These are phyloP conservation scores for Thaumetopoea pityocampa DNA, from an alignment of 1,140 invertebrate genomes.

Conservation along the genomic window DNA sequence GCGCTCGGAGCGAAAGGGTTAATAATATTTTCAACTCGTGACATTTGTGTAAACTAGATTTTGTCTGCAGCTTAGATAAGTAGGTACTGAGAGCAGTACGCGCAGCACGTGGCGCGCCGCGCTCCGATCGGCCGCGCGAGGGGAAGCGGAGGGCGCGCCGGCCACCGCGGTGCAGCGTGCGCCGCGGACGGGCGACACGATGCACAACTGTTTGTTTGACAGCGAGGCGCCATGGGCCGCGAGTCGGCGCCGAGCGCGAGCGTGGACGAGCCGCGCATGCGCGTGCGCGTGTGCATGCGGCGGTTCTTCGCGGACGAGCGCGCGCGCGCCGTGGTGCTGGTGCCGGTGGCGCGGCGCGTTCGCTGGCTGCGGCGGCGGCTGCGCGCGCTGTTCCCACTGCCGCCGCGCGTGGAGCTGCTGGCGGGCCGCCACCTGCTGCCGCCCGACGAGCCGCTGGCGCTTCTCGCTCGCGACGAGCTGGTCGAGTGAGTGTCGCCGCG, in stretches of 20 bases:
- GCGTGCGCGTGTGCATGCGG: conserved; percentile 21
- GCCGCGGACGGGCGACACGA: too few species aligned
- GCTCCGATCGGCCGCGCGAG: too few species aligned
- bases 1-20: too few species aligned
- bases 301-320: conserved; percentile 28
- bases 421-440: conserved; percentile 27
- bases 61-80: too few species aligned
- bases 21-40: too few species aligned
- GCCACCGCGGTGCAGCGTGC: too few species aligned
- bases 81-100: too few species aligned
- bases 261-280: conserved; percentile 4
- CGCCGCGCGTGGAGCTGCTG: conserved; percentile 16
- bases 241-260: background rate
- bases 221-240: too few species aligned
- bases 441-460: conserved; percentile 23
- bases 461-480: conserved; percentile 24
- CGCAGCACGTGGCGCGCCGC: too few species aligned
- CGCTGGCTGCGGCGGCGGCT: conserved; percentile 26
- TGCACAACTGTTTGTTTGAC: too few species aligned
- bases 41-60: too few species aligned
- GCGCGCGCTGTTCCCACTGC: conserved; percentile 21
- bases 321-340: conserved; percentile 19
- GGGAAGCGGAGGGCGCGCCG: too few species aligned
- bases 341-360: conserved; percentile 16
- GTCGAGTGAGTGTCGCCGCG: conserved; percentile 18